Percentiles rank a stretch among this genome's conserved stretches.
These are phyloP conservation scores for Drosophila kanapiae DNA, from an alignment of 1,140 invertebrate species.

Conservation along the genomic window DNA sequence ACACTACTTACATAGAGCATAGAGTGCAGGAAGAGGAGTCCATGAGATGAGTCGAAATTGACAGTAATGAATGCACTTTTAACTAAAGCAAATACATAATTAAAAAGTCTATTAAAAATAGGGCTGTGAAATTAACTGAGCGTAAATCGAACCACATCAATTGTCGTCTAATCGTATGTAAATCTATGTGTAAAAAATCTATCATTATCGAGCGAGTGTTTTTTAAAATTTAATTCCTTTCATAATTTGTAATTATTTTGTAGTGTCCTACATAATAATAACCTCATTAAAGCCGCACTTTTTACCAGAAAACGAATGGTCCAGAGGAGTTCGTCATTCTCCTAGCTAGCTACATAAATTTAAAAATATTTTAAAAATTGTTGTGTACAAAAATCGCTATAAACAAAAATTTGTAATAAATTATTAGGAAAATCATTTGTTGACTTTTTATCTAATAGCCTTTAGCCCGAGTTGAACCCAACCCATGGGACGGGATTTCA, in stretches of 20 bases:
- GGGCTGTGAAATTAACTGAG: conserved; percentile 70
- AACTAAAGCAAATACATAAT: conserved; percentile 33
- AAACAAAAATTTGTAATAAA: conserved; percentile 39
- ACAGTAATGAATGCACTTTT: conserved; percentile 21
- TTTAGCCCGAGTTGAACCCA: background rate
- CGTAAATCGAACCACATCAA: conserved; percentile 46
- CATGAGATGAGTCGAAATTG: conserved; percentile 22
- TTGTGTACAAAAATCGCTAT: conserved; percentile 48
- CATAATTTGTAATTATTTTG: conserved; percentile 48
- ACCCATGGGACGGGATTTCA: background rate
- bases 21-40: conserved; percentile 29
- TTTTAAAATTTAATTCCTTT: conserved; percentile 2
- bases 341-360: conserved; percentile 38
- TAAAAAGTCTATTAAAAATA: conserved; percentile 58
- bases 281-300: conserved; percentile 19
- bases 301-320: conserved; percentile 22
- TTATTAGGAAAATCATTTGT: background rate
- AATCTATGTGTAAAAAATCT: conserved; percentile 36
- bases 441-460: background rate
- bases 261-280: conserved; percentile 31
- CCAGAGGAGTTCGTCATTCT: conserved; percentile 35
- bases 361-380: conserved; percentile 45
- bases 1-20: conserved; percentile 10
- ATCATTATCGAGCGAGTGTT: conserved; percentile 23
- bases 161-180: conserved; percentile 45